A percentile compares a stretch with the other conserved stretches of the same genome.
Evolutionary conservation across 2,113 vertebrate species (phyloP).

Genomic region (Lethenteron reissneri): DNA sequence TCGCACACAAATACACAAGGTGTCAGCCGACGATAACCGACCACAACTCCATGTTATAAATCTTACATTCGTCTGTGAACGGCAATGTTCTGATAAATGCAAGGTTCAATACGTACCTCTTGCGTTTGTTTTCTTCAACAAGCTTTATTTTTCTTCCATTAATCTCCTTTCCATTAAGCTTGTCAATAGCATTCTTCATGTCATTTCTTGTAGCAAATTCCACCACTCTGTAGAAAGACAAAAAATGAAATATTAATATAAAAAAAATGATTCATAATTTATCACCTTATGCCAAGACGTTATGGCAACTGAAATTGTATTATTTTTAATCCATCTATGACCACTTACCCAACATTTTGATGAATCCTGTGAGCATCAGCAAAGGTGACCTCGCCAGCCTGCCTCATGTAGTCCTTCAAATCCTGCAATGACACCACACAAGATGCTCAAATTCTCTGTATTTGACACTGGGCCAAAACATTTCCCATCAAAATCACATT

Average conservation of each 20-base stretch:
- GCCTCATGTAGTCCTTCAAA: constrained; percentile 98
- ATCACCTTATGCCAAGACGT: no score
- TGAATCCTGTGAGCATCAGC: constrained; percentile 85
- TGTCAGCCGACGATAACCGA: no score
- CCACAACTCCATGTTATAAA: no score
- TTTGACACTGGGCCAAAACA: no score
- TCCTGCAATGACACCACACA: constrained; percentile 41
- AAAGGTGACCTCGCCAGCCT: constrained; percentile 95
- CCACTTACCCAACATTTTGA: constrained; percentile 31
- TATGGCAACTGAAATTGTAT: no score
- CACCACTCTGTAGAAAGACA: constrained; percentile 41
- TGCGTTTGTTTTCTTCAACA: constrained; percentile 65
- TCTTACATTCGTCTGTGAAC: no score
- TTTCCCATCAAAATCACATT: no score
- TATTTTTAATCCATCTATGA: neutral
- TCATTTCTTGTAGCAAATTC: constrained; percentile 88
- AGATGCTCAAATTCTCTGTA: neutral
- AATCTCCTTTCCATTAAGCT: constrained; percentile 87
- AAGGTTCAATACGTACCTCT: constrained; percentile 27
- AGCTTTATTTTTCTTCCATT: constrained; percentile 93
- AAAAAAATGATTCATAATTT: neutral
- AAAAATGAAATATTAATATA: neutral
- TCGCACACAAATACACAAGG: no score
- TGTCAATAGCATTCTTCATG: constrained; percentile 85
- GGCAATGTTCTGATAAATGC: no score